Evolutionary conservation across 2,888 invertebrate species (phyloP), one percentile per base, ranked within the genome.

Genomic region (Drosophila meridionalis): DNA sequence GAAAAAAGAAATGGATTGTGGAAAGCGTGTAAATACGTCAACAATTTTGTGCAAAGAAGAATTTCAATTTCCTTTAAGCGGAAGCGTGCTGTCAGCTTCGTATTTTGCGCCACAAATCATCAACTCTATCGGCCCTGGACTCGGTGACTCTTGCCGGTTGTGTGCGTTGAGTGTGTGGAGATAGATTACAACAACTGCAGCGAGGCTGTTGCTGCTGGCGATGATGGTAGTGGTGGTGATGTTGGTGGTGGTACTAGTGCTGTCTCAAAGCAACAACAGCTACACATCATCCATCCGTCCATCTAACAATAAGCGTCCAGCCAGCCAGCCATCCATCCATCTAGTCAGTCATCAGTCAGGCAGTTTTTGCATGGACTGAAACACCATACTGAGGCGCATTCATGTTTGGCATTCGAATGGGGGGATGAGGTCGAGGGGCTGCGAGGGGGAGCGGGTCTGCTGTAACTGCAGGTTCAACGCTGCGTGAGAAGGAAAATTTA

Each of bases 41-140:
- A 90, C 87, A 89, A 90, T 84, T 87, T 90, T 87, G 89, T 79
- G 79, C 70, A 80, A 82, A 82, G 78, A 90, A 90, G 82, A 88
- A 88, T 90, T 87, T 89, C 89, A 89, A 89, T 89, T 89, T 89
- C 90, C 90, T 84, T 82, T 84, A 80, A 83, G 76, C 89, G 89
- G 90, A 90, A 88, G 83, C 77, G 76, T 74, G 80, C 74, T 83
- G 83, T 78, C 89, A 84, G 76, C 78, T 77, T 74, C 84, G 83
- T 68, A 87, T 85, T 89, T 87, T 87, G 87, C 84, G 72, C 84
- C 76, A 88, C 82, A 90, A 90, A 89, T 88, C 90, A 90, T 89
- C 79, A 84, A 84, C 87, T 89, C 89, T 89, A 84, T 84, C 89
- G 83, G 83, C 30, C 63, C 64, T 69, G 53, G 36, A 42, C 63